Conservation (phyloP, 2,113 vertebrate species). For the Nibea coibor region DNA sequence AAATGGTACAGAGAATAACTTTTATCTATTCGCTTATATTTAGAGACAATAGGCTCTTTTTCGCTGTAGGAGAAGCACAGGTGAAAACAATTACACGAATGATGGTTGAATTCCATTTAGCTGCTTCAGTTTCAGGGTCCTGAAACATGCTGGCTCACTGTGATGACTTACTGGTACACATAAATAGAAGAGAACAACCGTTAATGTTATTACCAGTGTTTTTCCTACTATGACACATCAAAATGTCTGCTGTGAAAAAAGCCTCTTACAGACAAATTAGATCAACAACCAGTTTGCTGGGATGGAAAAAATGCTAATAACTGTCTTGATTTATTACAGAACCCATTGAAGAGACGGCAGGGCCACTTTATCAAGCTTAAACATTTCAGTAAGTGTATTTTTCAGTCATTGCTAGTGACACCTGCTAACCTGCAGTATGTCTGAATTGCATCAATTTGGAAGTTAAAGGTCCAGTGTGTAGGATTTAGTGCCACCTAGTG, state of each 20-base stretch:
- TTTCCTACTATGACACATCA: neutral
- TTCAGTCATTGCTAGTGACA: neutral
- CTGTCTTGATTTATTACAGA: conserved; percentile 66
- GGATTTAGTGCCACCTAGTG: no score
- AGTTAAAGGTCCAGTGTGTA: no score
- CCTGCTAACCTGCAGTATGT: neutral
- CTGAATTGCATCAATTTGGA: neutral
- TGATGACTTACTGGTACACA: neutral
- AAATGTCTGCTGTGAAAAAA: neutral
- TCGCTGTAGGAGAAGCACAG: neutral
- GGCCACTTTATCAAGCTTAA: conserved; percentile 86
- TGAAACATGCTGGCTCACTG: neutral
- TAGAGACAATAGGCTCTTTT: neutral
- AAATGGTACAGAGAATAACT: neutral
- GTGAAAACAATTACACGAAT: neutral
- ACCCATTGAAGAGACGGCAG: conserved; percentile 86
- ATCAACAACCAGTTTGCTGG: neutral
- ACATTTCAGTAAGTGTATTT: conserved; percentile 66
- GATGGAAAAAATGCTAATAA: neutral
- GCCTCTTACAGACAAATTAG: neutral
- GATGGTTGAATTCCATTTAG: conserved; percentile 15
- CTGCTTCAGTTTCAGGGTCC: conserved; percentile 1
- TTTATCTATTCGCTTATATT: neutral
- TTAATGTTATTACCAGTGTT: neutral
- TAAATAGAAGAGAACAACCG: neutral